Conservation (phyloP, 2,113 vertebrate genomes). For the Trochalopteron elliotii region DNA sequence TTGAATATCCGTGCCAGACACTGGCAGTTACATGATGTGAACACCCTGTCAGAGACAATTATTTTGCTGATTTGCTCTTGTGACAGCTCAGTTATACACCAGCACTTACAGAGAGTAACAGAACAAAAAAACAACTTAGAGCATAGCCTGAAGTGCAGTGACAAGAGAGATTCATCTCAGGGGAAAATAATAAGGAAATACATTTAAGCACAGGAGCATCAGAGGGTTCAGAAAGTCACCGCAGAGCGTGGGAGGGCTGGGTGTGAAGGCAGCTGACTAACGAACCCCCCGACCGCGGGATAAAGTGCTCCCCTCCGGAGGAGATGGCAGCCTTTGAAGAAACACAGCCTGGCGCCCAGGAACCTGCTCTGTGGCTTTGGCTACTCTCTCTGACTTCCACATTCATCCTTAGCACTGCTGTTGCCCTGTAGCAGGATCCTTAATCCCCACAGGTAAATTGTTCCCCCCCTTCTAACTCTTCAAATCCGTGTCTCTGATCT, state of each 20-base stretch:
- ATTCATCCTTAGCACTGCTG: background rate
- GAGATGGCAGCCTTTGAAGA: background rate
- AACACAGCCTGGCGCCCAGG: background rate
- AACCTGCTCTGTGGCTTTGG: background rate
- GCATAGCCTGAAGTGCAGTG: conserved; percentile 31
- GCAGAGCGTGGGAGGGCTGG: background rate
- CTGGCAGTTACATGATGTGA: conserved; percentile 10
- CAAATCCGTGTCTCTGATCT: background rate
- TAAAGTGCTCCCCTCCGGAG: background rate
- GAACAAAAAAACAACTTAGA: background rate
- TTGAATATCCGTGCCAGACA: background rate
- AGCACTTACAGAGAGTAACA: conserved; percentile 5
- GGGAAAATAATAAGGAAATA: conserved; percentile 21
- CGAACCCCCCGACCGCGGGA: accelerated
- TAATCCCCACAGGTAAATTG: background rate
- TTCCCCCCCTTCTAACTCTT: background rate
- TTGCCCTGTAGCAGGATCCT: background rate
- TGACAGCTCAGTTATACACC: conserved; percentile 36
- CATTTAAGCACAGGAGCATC: conserved; percentile 3
- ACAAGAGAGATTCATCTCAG: conserved; percentile 6
- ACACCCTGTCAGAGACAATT: background rate
- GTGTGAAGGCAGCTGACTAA: background rate
- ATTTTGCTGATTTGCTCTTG: conserved; percentile 5
- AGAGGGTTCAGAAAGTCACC: background rate
- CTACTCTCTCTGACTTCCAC: background rate